phyloP scores from a whole-genome alignment of 2,888 invertebrate species.

The Fragum sueziense region DNA sequence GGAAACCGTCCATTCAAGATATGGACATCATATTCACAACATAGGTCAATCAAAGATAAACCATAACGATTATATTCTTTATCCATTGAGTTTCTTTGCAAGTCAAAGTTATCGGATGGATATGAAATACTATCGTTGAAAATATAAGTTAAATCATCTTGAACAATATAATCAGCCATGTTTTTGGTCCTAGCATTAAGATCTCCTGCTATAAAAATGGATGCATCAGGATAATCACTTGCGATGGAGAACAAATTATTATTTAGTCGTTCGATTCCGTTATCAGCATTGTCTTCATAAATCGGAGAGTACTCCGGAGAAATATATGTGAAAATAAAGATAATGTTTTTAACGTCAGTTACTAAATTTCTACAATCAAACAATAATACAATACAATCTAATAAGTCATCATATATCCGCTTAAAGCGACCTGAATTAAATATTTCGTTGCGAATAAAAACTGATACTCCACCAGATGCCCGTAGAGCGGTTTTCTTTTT shows the following conservation, averaged over 20 bases:
- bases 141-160: conserved; percentile 16
- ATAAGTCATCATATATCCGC: neutral
- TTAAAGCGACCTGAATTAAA: neutral
- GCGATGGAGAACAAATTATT: neutral
- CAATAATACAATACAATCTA: neutral
- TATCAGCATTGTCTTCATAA: neutral
- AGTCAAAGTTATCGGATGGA: conserved; percentile 23
- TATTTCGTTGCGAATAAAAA: neutral
- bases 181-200: conserved; percentile 15
- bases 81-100: conserved; percentile 8
- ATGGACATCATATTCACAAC: neutral
- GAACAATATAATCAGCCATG: conserved; percentile 15
- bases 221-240: neutral
- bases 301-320: conserved; percentile 2
- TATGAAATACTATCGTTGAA: conserved; percentile 26
- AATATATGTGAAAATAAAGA: neutral
- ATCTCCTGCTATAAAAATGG: conserved; percentile 18
- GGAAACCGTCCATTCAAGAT: neutral
- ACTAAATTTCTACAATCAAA: neutral
- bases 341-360: neutral
- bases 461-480: neutral
- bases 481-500: neutral
- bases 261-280: conserved; percentile 1
- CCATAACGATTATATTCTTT: neutral
- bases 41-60: neutral